phyloP scores from a whole-genome alignment of 1,140 invertebrate genomes.

The Pygmarrhopalites habei region DNA sequence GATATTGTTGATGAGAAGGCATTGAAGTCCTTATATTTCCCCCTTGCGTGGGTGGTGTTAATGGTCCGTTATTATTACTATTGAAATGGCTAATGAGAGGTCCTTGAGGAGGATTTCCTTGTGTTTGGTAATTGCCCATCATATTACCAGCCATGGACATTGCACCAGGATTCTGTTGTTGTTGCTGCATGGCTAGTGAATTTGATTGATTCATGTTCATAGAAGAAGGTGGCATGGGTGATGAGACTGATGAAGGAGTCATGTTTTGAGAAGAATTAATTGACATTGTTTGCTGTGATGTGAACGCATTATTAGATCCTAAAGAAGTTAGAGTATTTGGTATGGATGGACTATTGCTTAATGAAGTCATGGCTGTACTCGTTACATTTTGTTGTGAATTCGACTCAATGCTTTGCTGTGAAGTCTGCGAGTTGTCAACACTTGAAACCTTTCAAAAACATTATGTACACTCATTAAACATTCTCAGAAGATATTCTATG shows the following conservation, averaged over 20 bases:
- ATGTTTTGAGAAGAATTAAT: constrained; percentile 10
- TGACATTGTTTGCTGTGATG: background rate
- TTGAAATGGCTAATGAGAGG: background rate
- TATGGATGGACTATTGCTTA: constrained; percentile 20
- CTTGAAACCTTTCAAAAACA: too few relatives aligned
- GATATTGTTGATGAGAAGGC: constrained; percentile 44
- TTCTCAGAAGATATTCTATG: too few relatives aligned
- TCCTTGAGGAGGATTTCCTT: background rate
- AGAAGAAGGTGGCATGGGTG: constrained; percentile 5
- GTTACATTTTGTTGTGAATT: constrained; percentile 9
- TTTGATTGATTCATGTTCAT: constrained; percentile 12
- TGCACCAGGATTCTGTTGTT: background rate
- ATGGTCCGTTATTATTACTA: background rate
- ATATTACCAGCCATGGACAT: constrained; percentile 5
- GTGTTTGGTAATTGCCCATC: constrained; percentile 12
- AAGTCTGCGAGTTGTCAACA: constrained; percentile 24
- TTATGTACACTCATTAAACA: too few relatives aligned
- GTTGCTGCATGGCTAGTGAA: constrained; percentile 17
- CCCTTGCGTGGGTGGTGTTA: background rate
- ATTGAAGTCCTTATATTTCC: constrained; percentile 7
- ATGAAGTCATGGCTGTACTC: constrained; percentile 18
- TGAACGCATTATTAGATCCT: constrained; percentile 11
- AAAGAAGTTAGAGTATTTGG: constrained; percentile 15
- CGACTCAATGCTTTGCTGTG: constrained; percentile 13
- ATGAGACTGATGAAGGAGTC: constrained; percentile 1